Base-by-base conservation (phyloP, 2,113 vertebrate species). In the Cervus canadensis region DNA sequence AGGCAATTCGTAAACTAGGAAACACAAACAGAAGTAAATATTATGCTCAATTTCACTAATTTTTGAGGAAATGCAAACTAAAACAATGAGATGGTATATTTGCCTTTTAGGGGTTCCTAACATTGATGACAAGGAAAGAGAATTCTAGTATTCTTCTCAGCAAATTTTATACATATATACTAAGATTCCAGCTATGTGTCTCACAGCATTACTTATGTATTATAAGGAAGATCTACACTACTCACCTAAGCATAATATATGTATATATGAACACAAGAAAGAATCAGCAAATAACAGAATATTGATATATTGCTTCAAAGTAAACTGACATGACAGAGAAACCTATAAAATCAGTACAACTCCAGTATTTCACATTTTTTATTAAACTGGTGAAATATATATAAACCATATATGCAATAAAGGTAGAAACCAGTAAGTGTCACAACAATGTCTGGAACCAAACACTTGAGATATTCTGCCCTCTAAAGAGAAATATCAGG, bases 401-500 rank as follows among this genome's bases (percentile, higher is more conserved):
- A 85, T 13, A 97, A 92, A 82, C 59, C 30, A 45, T 93, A 89
- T 87, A 91, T 71, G 26, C 56, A 96, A 78, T 71, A 95, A 91
- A 97, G 95, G 89, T 96, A 93, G 78, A 96, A 96, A 96, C 25
- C 19, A 83, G 78, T 43, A 83, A 97, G 50, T 83, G 83, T 96
- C 82, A 86, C 30, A 91, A 60, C 54, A 91, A 25, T 92, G 52
- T 95, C 97, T 97, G 59, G 2, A 97, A 30, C 3, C 85, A 97
- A 97, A 97, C 96, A 93, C 88, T 91, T 94, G 89, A 96, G 60
- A 94, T 94, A 94, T 76, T 91, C 88, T 95, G 57, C 45, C 79
- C 62, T 95, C 56, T 52, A 94, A 83, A 96, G 88, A 91, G 92
- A 97, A 93, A 82, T 96, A 92, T 95, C 97, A 97, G 76, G 85